phyloP scores from a whole-genome alignment of 1,140 invertebrate genomes.

The Chironomus striatipennis region DNA sequence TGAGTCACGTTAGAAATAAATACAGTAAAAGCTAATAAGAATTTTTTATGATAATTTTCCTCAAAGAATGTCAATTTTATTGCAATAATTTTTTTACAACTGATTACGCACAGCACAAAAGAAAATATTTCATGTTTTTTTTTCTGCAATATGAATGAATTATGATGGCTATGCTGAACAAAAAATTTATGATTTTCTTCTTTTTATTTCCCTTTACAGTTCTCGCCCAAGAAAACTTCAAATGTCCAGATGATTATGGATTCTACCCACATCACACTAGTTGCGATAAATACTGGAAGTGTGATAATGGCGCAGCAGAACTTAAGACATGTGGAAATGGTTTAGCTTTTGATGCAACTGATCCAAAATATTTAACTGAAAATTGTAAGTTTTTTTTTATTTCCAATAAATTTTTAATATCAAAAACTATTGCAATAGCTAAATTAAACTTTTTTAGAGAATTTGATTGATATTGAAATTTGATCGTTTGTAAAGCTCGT shows the following conservation, averaged over 20 bases:
- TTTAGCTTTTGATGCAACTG: conserved; percentile 80
- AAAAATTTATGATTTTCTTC: conserved; percentile 15
- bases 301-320: conserved; percentile 78
- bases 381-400: conserved; percentile 52
- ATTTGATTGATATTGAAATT: no score
- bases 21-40: neutral
- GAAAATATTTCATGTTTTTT: neutral
- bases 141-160: neutral
- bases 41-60: neutral
- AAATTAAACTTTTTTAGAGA: no score
- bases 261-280: conserved; percentile 83
- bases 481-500: no score
- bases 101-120: neutral
- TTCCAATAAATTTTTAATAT: no score
- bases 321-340: conserved; percentile 91
- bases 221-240: conserved; percentile 69
- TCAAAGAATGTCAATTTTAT: neutral
- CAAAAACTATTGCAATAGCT: no score
- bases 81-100: neutral
- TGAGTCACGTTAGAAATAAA: neutral
- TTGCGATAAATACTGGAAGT: conserved; percentile 95
- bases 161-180: no score
- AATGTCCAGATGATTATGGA: conserved; percentile 90
- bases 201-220: conserved; percentile 44
- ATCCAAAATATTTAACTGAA: conserved; percentile 81